These are phyloP conservation scores for Petrocephalus zakoni DNA, from an alignment of 2,113 vertebrate species.

Conservation along the genomic window DNA sequence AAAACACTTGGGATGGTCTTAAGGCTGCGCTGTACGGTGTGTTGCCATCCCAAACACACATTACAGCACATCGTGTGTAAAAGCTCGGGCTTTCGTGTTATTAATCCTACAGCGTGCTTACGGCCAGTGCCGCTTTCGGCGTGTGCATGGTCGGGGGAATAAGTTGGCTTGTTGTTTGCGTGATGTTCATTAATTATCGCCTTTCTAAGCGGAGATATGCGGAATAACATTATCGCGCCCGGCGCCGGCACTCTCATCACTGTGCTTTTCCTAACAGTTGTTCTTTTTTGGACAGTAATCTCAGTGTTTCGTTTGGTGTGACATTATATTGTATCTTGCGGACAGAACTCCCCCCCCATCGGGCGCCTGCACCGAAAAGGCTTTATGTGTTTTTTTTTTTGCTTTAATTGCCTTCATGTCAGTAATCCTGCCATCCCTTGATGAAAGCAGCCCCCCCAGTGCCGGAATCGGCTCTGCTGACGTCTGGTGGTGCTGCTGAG, in stretches of 20 bases:
- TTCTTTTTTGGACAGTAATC: neutral
- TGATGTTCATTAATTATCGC: neutral
- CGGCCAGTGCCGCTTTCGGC: neutral
- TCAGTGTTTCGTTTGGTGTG: neutral
- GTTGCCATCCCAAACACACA: neutral
- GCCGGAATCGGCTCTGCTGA: neutral
- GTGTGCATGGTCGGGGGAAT: neutral
- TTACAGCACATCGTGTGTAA: neutral
- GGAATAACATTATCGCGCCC: neutral
- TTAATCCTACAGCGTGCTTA: neutral
- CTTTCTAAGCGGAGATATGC: neutral
- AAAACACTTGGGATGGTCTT: neutral
- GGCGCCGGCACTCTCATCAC: neutral
- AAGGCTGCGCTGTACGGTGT: neutral
- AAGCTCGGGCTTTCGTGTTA: neutral
- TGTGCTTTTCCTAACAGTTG: neutral
- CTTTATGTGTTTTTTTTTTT: neutral
- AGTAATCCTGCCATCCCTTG: neutral
- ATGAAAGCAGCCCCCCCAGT: neutral
- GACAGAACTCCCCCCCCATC: neutral
- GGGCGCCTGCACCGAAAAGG: neutral
- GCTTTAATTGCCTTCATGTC: neutral
- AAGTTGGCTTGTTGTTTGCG: neutral
- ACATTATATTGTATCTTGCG: neutral
- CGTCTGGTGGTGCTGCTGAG: neutral